Evolutionary conservation across 2,888 invertebrate genomes (phyloP), one percentile per base, ranked within the genome.

Genomic region (Plagodis dolabraria): DNA sequence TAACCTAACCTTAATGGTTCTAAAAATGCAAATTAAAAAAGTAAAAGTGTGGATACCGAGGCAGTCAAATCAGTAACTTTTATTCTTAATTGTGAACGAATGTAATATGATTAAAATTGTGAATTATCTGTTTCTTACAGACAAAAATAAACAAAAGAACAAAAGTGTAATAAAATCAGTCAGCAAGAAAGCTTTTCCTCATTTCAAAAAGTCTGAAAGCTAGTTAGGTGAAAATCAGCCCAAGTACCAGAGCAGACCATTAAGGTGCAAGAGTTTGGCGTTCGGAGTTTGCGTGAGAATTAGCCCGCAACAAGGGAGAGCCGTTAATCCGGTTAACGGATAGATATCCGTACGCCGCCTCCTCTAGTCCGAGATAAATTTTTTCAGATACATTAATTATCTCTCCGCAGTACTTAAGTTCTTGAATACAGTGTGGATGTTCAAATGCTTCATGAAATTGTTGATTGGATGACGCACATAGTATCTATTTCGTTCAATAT

Each of bases 241-340:
- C 50, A 72, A 74, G 71, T 82, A 83, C 78, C 68, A 82, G 74
- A 79, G 75, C 76, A 80, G 74, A 79, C 74, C 76, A 87, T 83
- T 74, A 82, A 79, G 69, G 75, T 75, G 72, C 71, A 72, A 79
- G 79, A 76, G 78, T 72, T 76, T 74, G 80, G 79, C 43, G 80
- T 82, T 75, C 80, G 75, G 84, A 87, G 87, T 87, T 87, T 76
- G 82, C 83, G 83, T 85, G 85, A 81, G 83, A 87, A 88, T 89
- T 88, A 87, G 81, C 75, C 77, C 79, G 80, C 77, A 78, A 77
- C 83, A 82, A 82, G 78, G 79, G 81, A 80, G 85, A 82, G 85
- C 77, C 77, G 76, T 79, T 89, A 89, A 90, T 89, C 86, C 83
- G 81, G 85, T 90, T 90, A 89, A 87, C 85, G 85, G 79, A 72